phyloP scores from a whole-genome alignment of 2,888 invertebrate species.

The Polymixis flavicincta region DNA sequence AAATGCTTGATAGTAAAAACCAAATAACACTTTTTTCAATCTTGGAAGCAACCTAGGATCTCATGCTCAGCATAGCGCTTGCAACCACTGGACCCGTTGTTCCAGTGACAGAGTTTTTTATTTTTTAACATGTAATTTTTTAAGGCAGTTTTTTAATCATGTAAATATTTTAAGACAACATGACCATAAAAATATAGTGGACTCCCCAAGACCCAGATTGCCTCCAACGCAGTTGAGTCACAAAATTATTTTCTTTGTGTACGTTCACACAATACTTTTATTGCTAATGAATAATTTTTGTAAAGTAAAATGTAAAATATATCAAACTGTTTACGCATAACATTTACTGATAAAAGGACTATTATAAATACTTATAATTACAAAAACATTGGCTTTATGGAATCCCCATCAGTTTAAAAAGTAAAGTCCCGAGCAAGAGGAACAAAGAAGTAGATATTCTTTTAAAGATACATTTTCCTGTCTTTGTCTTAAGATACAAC shows the following conservation, averaged over 20 bases:
- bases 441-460: conserved; percentile 12
- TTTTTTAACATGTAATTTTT: too few species aligned
- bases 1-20: too few species aligned
- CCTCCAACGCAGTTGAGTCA: not conserved
- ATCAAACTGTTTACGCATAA: not conserved
- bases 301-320: conserved; percentile 11
- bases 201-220: too few species aligned
- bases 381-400: not conserved
- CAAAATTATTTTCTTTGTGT: not conserved
- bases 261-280: not conserved
- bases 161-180: too few species aligned
- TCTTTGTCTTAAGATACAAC: not conserved
- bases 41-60: too few species aligned
- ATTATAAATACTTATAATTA: not conserved
- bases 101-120: too few species aligned
- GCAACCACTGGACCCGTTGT: too few species aligned
- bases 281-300: not conserved
- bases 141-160: too few species aligned
- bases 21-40: too few species aligned
- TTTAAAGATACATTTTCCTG: conserved; percentile 2
- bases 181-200: too few species aligned
- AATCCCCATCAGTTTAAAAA: not conserved
- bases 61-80: too few species aligned
- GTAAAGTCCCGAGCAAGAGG: not conserved
- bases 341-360: conserved; percentile 8